phyloP scores from a whole-genome alignment of 2,797 vertebrate genomes.

The Gorsachius magnificus region DNA sequence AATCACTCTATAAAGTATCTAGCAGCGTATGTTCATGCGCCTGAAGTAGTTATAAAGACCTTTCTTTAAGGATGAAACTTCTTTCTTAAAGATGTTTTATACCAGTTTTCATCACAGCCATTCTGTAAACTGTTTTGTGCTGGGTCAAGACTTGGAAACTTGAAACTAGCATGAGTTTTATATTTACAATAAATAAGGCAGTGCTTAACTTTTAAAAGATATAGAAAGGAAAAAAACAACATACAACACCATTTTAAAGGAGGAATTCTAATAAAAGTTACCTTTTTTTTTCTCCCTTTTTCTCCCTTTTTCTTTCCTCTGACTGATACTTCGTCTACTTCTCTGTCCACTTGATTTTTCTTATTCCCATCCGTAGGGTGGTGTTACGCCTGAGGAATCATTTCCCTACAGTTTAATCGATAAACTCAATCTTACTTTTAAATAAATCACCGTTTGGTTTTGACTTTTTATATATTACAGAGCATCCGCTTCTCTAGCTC shows the following conservation, averaged over 20 bases:
- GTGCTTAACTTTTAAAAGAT: background rate
- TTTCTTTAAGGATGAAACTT: background rate
- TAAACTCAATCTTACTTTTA: background rate
- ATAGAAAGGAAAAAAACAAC: background rate
- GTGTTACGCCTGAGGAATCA: background rate
- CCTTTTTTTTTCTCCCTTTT: background rate
- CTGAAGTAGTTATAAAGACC: background rate
- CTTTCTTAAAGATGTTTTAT: rapidly evolving
- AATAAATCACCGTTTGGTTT: background rate
- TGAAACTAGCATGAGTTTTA: background rate
- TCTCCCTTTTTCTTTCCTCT: background rate
- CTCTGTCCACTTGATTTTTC: background rate
- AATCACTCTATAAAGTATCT: background rate
- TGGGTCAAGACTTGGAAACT: background rate
- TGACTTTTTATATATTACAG: background rate
- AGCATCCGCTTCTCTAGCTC: background rate
- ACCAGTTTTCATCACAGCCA: background rate
- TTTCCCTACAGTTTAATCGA: background rate
- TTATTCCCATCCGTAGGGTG: background rate
- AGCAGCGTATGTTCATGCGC: background rate
- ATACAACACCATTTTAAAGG: background rate
- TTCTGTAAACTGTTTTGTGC: background rate
- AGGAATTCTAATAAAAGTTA: background rate
- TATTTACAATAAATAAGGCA: background rate
- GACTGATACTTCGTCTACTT: background rate